Evolutionary conservation across 2,888 invertebrate species (phyloP).

Genomic region (Phoenoteleia sp.): DNA sequence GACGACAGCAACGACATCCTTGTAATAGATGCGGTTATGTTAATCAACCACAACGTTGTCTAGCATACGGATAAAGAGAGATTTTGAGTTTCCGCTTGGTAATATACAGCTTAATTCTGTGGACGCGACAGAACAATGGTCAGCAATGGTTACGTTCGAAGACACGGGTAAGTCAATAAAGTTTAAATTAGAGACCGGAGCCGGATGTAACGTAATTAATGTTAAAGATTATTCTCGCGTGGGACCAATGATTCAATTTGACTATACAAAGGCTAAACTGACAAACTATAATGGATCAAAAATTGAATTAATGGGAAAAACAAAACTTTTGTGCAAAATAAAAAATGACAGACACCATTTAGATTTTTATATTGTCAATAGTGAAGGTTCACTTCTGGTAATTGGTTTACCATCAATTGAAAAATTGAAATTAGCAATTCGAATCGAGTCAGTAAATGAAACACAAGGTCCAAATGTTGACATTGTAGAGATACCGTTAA

Average conservation of each 20-base stretch:
- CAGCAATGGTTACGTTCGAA: background rate
- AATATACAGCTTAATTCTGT: no score
- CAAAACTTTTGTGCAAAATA: background rate
- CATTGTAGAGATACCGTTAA: no score
- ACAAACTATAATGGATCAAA: background rate
- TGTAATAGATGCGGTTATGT: no score
- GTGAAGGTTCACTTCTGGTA: background rate
- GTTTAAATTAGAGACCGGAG: background rate
- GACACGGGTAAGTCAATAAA: background rate
- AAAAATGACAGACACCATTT: background rate
- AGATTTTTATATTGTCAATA: background rate
- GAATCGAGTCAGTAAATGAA: background rate
- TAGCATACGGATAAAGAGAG: no score
- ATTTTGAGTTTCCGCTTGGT: no score
- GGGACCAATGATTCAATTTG: background rate
- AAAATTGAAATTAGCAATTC: background rate
- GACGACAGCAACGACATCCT: no score
- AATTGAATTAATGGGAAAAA: background rate
- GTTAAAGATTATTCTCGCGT: background rate
- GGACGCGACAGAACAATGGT: background rate
- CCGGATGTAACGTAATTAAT: slow-evolving; percentile 19
- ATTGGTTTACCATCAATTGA: background rate
- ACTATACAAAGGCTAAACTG: background rate
- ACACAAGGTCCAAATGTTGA: background rate
- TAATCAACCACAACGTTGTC: no score